Evolutionary conservation across 2,797 vertebrate species (phyloP).

Genomic region (Spondyliosoma cantharus): DNA sequence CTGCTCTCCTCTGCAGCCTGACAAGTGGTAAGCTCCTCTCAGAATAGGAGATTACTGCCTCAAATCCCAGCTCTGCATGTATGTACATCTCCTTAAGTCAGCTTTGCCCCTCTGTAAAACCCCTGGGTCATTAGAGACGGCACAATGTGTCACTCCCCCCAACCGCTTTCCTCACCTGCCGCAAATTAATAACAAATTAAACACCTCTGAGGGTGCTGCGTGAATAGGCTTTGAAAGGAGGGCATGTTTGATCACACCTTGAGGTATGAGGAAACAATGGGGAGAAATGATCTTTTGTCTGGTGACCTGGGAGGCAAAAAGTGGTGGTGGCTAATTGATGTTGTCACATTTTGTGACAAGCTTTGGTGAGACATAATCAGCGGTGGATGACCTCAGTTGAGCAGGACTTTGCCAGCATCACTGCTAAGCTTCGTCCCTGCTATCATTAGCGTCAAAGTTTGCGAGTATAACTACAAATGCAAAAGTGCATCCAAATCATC

Average conservation of each 20-base stretch:
- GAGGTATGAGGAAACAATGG: not conserved
- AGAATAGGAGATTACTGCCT: slow-evolving; percentile 76
- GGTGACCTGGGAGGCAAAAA: slow-evolving; percentile 1
- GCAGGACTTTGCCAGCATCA: not conserved
- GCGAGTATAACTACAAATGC: not conserved
- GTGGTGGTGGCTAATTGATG: slow-evolving; percentile 37
- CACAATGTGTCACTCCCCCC: slow-evolving; percentile 37
- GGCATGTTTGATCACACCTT: not conserved
- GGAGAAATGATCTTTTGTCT: not conserved
- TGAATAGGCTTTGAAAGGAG: not conserved
- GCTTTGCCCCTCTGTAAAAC: slow-evolving; percentile 76
- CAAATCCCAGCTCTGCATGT: slow-evolving; percentile 81
- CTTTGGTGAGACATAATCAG: slow-evolving; percentile 44
- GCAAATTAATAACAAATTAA: slow-evolving; percentile 28
- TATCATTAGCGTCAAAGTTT: not conserved
- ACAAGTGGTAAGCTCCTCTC: slow-evolving; percentile 79
- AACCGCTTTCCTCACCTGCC: slow-evolving; percentile 6
- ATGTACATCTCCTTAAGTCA: slow-evolving; percentile 79
- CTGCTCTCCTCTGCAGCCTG: slow-evolving; percentile 67
- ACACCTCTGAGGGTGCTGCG: not conserved
- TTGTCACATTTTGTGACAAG: slow-evolving; percentile 46
- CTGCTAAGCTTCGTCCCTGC: not conserved
- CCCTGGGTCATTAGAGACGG: slow-evolving; percentile 71
- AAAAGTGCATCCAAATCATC: no score
- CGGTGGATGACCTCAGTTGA: slow-evolving; percentile 15